Percentiles rank a stretch among this genome's conserved stretches.
phyloP scores from a whole-genome alignment of 2,888 invertebrate species.

The Eustalomyia histrio region DNA sequence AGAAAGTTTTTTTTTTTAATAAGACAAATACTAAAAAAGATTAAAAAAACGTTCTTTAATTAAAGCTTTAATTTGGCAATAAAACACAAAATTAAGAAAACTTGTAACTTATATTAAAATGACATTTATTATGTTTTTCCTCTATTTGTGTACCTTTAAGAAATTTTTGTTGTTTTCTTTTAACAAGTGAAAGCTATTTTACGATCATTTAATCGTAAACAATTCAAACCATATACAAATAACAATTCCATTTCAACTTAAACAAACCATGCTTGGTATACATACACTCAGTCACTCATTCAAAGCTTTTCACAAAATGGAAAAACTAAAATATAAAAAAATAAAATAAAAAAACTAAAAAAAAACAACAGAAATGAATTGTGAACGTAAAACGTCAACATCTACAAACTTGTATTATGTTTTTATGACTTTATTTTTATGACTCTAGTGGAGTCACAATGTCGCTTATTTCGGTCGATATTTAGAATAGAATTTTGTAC shows the following conservation, averaged over 20 bases:
- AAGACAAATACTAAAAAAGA: background rate
- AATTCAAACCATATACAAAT: constrained; percentile 44
- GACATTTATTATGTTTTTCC: too few species aligned
- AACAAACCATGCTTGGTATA: background rate
- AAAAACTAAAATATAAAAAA: background rate
- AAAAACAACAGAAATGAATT: background rate
- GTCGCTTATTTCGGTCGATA: constrained; percentile 69
- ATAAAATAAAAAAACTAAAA: too few species aligned
- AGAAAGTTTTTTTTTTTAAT: constrained; percentile 7
- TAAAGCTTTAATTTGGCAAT: background rate
- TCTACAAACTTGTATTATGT: constrained; percentile 44
- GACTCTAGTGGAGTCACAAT: constrained; percentile 73
- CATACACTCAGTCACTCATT: constrained; percentile 30
- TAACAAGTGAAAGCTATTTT: constrained; percentile 62
- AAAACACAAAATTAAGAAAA: background rate
- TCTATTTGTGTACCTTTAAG: constrained; percentile 9
- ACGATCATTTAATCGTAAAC: constrained; percentile 61
- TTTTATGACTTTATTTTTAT: constrained; percentile 71
- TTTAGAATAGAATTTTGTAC: constrained; percentile 50
- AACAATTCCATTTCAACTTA: constrained; percentile 27
- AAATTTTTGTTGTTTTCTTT: background rate
- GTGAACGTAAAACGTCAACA: constrained; percentile 57
- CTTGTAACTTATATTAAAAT: background rate
- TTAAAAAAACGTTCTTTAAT: background rate
- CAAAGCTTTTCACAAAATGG: constrained; percentile 28